Percentiles rank a stretch among this genome's conserved stretches.
Conservation (phyloP, 2,113 vertebrate species). For the Crocuta crocuta region DNA sequence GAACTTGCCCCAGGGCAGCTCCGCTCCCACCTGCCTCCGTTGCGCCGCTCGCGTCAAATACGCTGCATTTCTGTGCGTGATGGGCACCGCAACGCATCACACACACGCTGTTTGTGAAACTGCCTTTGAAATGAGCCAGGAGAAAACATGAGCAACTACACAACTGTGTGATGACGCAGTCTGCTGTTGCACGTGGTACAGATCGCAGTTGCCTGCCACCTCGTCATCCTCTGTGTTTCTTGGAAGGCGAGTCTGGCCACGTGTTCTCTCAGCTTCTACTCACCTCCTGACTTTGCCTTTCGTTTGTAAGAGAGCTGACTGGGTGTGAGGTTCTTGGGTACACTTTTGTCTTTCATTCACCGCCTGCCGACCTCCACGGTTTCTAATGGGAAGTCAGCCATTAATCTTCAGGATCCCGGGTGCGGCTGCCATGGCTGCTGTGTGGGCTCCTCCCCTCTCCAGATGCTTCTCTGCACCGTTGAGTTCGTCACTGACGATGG, state of each 20-base stretch:
- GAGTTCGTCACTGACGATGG: background rate
- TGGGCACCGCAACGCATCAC: background rate
- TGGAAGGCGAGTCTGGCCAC: background rate
- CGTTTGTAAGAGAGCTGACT: background rate
- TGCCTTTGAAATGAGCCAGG: background rate
- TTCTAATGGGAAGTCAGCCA: background rate
- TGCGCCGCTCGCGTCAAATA: background rate
- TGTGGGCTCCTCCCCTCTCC: background rate
- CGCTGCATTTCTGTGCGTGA: background rate
- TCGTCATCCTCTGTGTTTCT: background rate
- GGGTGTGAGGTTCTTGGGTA: no score
- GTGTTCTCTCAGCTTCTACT: background rate
- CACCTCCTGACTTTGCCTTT: background rate
- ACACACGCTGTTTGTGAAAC: background rate
- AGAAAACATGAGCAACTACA: background rate
- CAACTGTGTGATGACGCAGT: background rate
- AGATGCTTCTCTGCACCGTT: background rate
- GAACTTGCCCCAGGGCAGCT: background rate
- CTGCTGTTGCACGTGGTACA: background rate
- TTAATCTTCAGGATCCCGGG: accelerated
- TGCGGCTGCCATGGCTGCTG: background rate
- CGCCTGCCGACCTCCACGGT: background rate
- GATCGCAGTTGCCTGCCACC: background rate
- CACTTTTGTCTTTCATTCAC: background rate
- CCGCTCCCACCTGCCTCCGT: background rate